phyloP scores from a whole-genome alignment of 2,113 vertebrate species.

The Bujurquina vittata region DNA sequence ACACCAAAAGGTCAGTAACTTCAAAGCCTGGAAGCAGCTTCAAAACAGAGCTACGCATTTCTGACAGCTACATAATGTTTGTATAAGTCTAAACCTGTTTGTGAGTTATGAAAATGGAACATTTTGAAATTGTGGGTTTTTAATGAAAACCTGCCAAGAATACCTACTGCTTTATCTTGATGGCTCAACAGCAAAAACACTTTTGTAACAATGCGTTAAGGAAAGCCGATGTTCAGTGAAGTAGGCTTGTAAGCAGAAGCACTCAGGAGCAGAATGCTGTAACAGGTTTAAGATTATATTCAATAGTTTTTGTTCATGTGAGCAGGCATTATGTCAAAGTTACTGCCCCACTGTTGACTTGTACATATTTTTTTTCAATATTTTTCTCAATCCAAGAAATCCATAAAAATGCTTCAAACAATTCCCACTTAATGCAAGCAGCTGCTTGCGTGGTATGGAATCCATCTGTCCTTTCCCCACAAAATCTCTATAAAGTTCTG shows the following conservation, averaged over 20 bases:
- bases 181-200: slow-evolving; percentile 24
- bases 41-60: slow-evolving; percentile 50
- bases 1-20: slow-evolving; percentile 74
- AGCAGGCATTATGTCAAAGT: slow-evolving; percentile 6
- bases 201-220: background rate
- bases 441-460: background rate
- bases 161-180: slow-evolving; percentile 6
- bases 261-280: background rate
- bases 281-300: background rate
- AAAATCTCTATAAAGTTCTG: background rate
- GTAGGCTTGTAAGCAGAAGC: background rate
- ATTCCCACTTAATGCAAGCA: background rate
- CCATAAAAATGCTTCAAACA: background rate
- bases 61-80: slow-evolving; percentile 60
- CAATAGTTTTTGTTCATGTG: background rate
- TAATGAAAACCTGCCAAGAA: slow-evolving; percentile 38
- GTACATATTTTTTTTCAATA: background rate
- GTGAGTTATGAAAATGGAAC: slow-evolving; percentile 2
- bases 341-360: slow-evolving; percentile 14
- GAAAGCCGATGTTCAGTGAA: background rate
- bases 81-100: slow-evolving; percentile 24
- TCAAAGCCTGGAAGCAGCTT: slow-evolving; percentile 72
- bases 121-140: slow-evolving; percentile 26
- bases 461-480: background rate
- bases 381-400: background rate